Conservation (phyloP, 2,797 vertebrate genomes). For the Aulostomus chinensis region DNA sequence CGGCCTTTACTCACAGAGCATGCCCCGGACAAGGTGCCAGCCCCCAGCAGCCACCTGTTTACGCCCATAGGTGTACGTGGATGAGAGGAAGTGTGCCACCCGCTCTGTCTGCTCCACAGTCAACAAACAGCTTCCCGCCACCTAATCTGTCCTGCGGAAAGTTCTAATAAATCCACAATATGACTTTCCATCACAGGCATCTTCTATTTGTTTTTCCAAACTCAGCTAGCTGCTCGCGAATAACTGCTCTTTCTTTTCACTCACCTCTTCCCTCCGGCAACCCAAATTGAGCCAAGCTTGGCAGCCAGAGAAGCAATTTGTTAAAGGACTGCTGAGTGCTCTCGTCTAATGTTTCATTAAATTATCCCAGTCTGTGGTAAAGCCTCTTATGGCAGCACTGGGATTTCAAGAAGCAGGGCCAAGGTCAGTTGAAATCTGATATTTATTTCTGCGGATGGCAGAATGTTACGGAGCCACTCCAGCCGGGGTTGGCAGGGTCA, state of each 20-base stretch:
- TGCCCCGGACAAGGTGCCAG: constrained; percentile 28
- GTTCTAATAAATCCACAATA: constrained; percentile 31
- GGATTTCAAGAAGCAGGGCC: constrained; percentile 55
- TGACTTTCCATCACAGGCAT: too few species aligned
- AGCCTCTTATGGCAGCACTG: constrained; percentile 67
- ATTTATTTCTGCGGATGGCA: constrained; percentile 49
- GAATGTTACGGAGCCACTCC: constrained; percentile 31
- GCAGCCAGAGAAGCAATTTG: constrained; percentile 71
- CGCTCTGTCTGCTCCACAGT: constrained; percentile 29
- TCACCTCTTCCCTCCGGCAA: constrained; percentile 45
- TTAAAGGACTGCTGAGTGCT: constrained; percentile 75
- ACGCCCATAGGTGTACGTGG: constrained; percentile 20
- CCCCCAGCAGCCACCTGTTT: constrained; percentile 45
- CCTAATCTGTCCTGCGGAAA: constrained; percentile 33
- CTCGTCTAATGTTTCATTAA: constrained; percentile 79
- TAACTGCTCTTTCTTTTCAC: constrained; percentile 28
- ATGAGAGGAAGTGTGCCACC: constrained; percentile 32
- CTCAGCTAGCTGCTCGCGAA: constrained; percentile 24
- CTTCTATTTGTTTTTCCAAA: background rate
- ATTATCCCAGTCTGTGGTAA: constrained; percentile 73
- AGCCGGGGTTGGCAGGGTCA: constrained; percentile 14
- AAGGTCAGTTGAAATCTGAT: constrained; percentile 68
- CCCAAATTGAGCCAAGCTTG: constrained; percentile 53
- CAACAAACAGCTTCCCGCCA: constrained; percentile 37
- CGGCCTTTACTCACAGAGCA: constrained; percentile 13